phyloP scores from a whole-genome alignment of 2,888 invertebrate species.

The Lampropteryx suffumata region DNA sequence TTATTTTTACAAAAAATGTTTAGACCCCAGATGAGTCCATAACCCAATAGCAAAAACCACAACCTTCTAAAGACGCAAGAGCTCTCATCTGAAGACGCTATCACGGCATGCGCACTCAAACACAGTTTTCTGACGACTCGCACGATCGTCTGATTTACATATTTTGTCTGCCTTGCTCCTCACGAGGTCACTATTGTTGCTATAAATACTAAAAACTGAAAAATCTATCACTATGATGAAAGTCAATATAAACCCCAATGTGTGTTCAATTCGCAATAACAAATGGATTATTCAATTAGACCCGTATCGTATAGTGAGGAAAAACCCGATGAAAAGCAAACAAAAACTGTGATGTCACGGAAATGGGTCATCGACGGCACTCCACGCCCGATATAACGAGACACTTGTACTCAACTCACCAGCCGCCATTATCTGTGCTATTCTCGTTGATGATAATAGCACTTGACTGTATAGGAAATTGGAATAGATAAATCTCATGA shows the following conservation, averaged over 20 bases:
- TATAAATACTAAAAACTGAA: no score
- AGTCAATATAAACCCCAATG: no score
- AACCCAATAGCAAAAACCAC: no score
- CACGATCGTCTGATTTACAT: no score
- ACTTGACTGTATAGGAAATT: conserved; percentile 2
- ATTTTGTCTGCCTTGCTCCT: no score
- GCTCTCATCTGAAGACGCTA: no score
- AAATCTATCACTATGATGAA: no score
- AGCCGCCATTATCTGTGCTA: conserved; percentile 22
- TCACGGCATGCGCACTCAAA: no score
- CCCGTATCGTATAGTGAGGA: conserved; percentile 41
- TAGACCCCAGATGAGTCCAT: no score
- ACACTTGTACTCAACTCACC: conserved; percentile 39
- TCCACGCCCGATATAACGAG: conserved; percentile 44
- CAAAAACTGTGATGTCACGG: conserved; percentile 55
- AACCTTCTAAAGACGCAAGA: no score
- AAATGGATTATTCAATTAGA: conserved; percentile 52
- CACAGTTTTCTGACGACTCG: no score
- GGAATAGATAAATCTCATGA: conserved; percentile 1
- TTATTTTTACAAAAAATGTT: background rate
- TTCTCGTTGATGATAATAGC: conserved; percentile 6
- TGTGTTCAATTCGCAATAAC: background rate
- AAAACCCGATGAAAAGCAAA: conserved; percentile 52
- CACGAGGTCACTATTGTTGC: no score
- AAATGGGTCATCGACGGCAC: conserved; percentile 67